Evolutionary conservation across 2,888 invertebrate genomes (phyloP).

Genomic region (Leucophenga maculata): DNA sequence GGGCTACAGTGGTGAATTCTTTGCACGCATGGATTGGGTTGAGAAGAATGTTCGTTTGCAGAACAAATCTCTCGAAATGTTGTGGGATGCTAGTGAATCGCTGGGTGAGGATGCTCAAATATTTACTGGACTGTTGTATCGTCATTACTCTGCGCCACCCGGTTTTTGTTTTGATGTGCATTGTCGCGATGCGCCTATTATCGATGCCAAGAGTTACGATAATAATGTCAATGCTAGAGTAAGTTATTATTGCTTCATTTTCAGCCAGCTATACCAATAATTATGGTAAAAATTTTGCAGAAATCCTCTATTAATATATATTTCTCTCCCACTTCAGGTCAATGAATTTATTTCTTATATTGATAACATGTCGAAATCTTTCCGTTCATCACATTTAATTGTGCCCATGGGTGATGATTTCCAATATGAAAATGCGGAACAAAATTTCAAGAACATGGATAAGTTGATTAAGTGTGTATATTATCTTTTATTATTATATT

Average conservation of each 20-base stretch:
- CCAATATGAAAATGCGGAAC: slow-evolving; percentile 82
- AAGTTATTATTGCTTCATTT: slow-evolving; percentile 70
- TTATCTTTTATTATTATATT: background rate
- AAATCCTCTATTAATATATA: background rate
- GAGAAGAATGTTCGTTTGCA: slow-evolving; percentile 80
- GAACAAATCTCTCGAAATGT: slow-evolving; percentile 82
- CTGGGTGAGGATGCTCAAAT: slow-evolving; percentile 80
- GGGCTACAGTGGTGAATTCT: slow-evolving; percentile 90
- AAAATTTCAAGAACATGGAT: slow-evolving; percentile 90
- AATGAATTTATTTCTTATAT: slow-evolving; percentile 75
- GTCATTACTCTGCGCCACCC: slow-evolving; percentile 86
- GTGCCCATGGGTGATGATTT: slow-evolving; percentile 96
- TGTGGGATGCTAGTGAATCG: slow-evolving; percentile 85
- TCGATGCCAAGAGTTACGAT: slow-evolving; percentile 87
- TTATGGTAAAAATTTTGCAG: too few relatives aligned
- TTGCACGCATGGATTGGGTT: slow-evolving; percentile 89
- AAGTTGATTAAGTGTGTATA: slow-evolving; percentile 83
- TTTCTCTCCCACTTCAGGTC: slow-evolving; percentile 72
- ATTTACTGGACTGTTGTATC: slow-evolving; percentile 88
- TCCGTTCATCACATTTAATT: slow-evolving; percentile 83
- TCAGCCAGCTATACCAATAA: too few relatives aligned
- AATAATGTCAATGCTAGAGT: slow-evolving; percentile 87
- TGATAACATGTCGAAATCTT: slow-evolving; percentile 74
- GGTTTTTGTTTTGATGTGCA: slow-evolving; percentile 95
- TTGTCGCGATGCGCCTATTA: slow-evolving; percentile 88